Evolutionary conservation across 1,140 invertebrate species (phyloP), one percentile per base, ranked within the genome.

Genomic region (Homalodisca vitripennis): DNA sequence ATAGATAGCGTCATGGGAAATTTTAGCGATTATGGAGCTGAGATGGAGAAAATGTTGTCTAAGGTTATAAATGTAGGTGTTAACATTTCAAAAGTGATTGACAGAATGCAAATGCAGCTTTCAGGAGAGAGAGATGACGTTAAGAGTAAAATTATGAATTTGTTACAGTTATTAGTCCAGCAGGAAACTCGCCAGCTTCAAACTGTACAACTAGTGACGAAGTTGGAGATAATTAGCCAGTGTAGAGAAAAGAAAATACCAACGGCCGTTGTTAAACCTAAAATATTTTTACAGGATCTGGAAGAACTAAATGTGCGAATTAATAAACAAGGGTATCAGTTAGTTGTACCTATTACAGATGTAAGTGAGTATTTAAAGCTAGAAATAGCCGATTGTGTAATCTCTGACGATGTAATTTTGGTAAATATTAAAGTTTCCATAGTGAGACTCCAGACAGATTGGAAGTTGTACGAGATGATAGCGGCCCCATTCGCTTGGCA

Each of bases 161-260:
- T 51, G 48, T 51, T 51, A 51, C 48, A 51, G 48, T 51, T 51
- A n/a, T 14, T 14, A 51, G 48, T 22, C 22, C 48, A 51, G 17
- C 48, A 51, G 17, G 48, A 20, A 20, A 51, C 22, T 51, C 17
- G 48, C 17, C 48, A 51, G 22, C 48, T 51, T 3, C 48, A 51
- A 22, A 51, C 48, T 14, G 22, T 51, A 14, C 48, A 51, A 22
- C 48, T 51, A 51, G 48, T 51, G 48, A 51, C 48, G 17, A 14
- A 22, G 3, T 22, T 51, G 22, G 48, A 51, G 22, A 51, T 51
- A 3, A 14, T 20, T 3, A 51, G 48, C 48, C 48, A 51, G 48
- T 51, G 48, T 51, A 14, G 48, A 51, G 48, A 51, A 22, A 51
- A 51, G n/a, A 51, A 51, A 51, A 51, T 51, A 20, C n/a, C 48